Evolutionary conservation across 2,888 invertebrate species (phyloP), one percentile per base, ranked within the genome.

Genomic region (Zhengitettix transpicula): DNA sequence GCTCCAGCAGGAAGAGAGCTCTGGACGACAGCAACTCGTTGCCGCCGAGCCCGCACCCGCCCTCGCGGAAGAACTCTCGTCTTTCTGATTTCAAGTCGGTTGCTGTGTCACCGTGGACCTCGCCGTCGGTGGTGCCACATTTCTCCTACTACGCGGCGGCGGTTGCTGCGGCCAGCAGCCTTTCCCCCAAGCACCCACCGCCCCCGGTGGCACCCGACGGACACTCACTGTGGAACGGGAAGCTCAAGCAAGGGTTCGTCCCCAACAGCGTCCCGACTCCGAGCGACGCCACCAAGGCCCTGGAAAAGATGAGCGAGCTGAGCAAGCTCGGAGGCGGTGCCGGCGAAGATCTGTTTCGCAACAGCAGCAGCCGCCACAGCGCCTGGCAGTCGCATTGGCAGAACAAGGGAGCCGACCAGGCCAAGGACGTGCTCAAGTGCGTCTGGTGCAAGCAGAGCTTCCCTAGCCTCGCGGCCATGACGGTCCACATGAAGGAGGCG

Each of bases 361-460:
- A 81, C 79, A 81, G 67, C 71, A 77, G 77, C 52, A 76, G 78
- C 2, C 77, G 90, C 2, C 90, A 90, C 71, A 90, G 89, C 65
- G 93, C 94, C 15, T 94, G 97, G 89, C 97, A 97, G 70, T 95
- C 95, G 2, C 96, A 97, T 71, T 97, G 97, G 97, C 76, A 97
- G 60, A 96, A 90, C 76, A 96, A 92, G 70, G 94, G 93, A 10
- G 92, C 94, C 2, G 93, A 93, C 67, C 93, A 91, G 69, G 94
- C 95, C 16, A 90, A 93, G 73, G 94, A 96, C 71, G 97, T 97
- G 42, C 81, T 97, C 42, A 93, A 96, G 72, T 97, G 97, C 73
- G 97, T 97, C 52, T 96, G 96, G 90, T 97, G 97, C 74, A 95
- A 96, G 72, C 93, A 95, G 72, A 95, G 95, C 69, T 97, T 97